Evolutionary conservation across 2,888 invertebrate species (phyloP), one percentile per base, ranked within the genome.

Genomic region (Cephonodes hylas): DNA sequence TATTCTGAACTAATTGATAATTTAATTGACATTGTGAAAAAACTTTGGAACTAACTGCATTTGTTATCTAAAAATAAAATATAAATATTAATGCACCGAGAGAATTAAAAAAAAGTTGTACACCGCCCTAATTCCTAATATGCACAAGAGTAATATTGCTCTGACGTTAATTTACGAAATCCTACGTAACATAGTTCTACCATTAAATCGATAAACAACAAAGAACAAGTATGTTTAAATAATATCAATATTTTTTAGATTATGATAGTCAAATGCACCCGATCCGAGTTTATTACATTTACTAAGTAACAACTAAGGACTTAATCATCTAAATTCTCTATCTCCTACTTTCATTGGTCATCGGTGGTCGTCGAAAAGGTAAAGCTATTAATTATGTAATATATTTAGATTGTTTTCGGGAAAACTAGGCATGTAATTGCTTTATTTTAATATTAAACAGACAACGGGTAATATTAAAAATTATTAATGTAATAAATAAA

Each of bases 341-440:
- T 63, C 63, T 66, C 64, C 65, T 69, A 61, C 65, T 72, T 67
- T 62, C 65, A 74, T 74, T 74, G 74, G 74, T 74, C 74, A 66
- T 74, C 73, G 66, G 69, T 74, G 74, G 74, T 74, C 74, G 67
- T 74, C 73, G 66, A 70, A 68, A 71, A 70, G 69, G 66, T 74
- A 73, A 72, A 71, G 65, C 70, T 74, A 72, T 38, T 34, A 38
- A 60, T 68, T 69, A 38, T 66, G 69, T 66, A 71, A 68, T 62
- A 64, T 58, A 63, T 58, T 10, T 58, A 15, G 34, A 60, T 46
- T 44, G 13, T 23, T 22, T 13, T 46, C 22, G 13, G 3, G 13
- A 46, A 46, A 46, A 13, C 13, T 23, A 46, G 8, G 5, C 22
- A 22, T 23, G 0, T n/a, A n/a, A n/a, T n/a, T n/a, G n/a, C n/a